Evolutionary conservation across 2,113 vertebrate species (phyloP).

Genomic region (Pseudois nayaur): DNA sequence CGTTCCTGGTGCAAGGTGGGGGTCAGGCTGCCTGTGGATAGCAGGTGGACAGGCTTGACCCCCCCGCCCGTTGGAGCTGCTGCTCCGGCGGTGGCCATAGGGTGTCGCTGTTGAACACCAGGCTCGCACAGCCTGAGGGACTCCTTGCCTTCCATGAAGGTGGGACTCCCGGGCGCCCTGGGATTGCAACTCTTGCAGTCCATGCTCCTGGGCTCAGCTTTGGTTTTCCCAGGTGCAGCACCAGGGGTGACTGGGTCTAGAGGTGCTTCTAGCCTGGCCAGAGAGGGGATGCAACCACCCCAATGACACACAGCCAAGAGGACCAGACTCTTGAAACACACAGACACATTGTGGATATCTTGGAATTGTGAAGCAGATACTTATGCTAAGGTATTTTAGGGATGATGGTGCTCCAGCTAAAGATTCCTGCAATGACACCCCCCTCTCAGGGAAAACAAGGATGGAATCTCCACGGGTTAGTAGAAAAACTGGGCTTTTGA

Average conservation of each 20-base stretch:
- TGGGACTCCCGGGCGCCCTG: rapidly evolving
- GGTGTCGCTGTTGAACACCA: not conserved
- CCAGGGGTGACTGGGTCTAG: not conserved
- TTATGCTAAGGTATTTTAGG: not conserved
- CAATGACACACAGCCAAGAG: not conserved
- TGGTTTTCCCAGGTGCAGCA: not conserved
- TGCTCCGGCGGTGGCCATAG: not conserved
- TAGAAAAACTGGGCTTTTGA: too few relatives aligned
- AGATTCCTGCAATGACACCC: not conserved
- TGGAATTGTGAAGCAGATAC: not conserved
- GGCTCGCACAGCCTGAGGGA: not conserved
- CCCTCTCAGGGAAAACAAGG: not conserved
- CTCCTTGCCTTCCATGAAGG: not conserved
- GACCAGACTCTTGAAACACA: not conserved
- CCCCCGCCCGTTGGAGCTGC: rapidly evolving
- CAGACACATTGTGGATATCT: too few relatives aligned
- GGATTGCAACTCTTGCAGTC: not conserved
- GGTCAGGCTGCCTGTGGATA: not conserved
- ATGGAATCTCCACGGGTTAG: rapidly evolving
- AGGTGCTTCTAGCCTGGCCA: not conserved
- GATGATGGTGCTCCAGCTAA: not conserved
- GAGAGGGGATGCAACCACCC: not conserved
- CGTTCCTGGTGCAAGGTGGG: not conserved
- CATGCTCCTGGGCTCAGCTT: not conserved
- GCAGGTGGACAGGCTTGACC: not conserved